Conservation (phyloP, 2,797 vertebrate genomes). For the Orestias chungarensis region DNA sequence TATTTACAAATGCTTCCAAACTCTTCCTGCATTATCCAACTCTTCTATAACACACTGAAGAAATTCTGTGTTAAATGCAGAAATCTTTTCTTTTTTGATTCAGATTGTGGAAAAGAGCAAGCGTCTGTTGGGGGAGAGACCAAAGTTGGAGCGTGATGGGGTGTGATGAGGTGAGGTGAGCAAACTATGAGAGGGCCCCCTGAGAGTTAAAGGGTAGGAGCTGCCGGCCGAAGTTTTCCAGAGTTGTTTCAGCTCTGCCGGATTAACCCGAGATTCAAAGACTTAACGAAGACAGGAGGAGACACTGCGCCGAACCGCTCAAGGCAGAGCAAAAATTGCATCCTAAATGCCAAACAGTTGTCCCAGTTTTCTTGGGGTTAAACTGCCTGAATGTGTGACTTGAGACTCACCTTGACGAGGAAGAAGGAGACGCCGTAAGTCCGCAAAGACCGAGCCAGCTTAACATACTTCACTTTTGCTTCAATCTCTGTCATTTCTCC, state of each 20-base stretch:
- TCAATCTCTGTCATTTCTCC: slow-evolving; percentile 98
- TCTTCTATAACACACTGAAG: slow-evolving; percentile 29
- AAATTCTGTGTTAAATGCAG: slow-evolving; percentile 6
- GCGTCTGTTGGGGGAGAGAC: slow-evolving; percentile 21
- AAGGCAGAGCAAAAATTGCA: not conserved
- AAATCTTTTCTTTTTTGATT: not conserved
- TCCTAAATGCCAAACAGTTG: not conserved
- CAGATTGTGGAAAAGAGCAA: slow-evolving; percentile 29
- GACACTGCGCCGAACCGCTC: slow-evolving; percentile 22
- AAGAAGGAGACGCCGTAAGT: slow-evolving; percentile 98
- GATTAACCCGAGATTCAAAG: slow-evolving; percentile 20
- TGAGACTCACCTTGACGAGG: slow-evolving; percentile 89
- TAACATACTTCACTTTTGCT: slow-evolving; percentile 97
- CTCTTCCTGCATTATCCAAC: slow-evolving; percentile 23
- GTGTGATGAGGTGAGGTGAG: slow-evolving; percentile 59
- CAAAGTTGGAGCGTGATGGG: slow-evolving; percentile 36
- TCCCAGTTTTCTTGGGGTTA: not conserved
- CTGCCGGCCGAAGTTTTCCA: slow-evolving; percentile 22
- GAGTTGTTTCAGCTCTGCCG: slow-evolving; percentile 47
- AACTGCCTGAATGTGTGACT: not conserved
- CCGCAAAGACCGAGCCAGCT: slow-evolving; percentile 91
- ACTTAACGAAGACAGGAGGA: slow-evolving; percentile 33
- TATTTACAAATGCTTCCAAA: slow-evolving; percentile 31
- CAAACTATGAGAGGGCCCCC: slow-evolving; percentile 37
- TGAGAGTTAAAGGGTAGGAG: slow-evolving; percentile 42